Percentiles rank a stretch among this genome's conserved stretches.
Conservation (phyloP, 2,113 vertebrate genomes). For the Ranitomeya variabilis region DNA sequence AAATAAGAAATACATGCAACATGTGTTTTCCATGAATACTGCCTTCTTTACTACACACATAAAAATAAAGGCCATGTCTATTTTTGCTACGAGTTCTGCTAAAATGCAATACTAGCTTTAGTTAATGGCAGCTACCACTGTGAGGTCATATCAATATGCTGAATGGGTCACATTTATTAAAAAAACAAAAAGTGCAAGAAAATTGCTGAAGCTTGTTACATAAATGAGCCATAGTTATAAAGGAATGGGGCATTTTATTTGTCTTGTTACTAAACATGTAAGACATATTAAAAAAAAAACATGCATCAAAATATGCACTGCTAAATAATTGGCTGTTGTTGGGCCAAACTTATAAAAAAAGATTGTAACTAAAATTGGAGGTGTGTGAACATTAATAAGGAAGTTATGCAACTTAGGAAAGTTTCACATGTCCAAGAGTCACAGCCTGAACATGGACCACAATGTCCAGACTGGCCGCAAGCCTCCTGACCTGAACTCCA, state of each 20-base stretch:
- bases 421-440: too few relatives aligned
- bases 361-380: too few relatives aligned
- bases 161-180: background rate
- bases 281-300: too few relatives aligned
- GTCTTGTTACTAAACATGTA: too few relatives aligned
- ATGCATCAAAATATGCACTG: too few relatives aligned
- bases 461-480: too few relatives aligned
- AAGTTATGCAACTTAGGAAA: too few relatives aligned
- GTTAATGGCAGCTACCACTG: background rate
- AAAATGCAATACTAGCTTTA: background rate
- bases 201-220: background rate
- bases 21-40: conserved; percentile 38
- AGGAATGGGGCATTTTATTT: too few relatives aligned
- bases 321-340: background rate
- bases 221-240: too few relatives aligned
- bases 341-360: background rate
- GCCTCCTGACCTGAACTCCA: too few relatives aligned
- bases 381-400: too few relatives aligned
- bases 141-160: background rate
- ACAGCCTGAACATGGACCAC: too few relatives aligned
- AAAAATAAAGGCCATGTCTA: background rate
- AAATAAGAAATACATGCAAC: conserved; percentile 12
- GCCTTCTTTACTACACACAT: background rate
- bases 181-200: background rate
- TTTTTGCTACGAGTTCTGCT: background rate